Percentiles rank a stretch among this genome's conserved stretches.
phyloP scores from a whole-genome alignment of 1,140 invertebrate species.

The Drosophila rhopaloa region DNA sequence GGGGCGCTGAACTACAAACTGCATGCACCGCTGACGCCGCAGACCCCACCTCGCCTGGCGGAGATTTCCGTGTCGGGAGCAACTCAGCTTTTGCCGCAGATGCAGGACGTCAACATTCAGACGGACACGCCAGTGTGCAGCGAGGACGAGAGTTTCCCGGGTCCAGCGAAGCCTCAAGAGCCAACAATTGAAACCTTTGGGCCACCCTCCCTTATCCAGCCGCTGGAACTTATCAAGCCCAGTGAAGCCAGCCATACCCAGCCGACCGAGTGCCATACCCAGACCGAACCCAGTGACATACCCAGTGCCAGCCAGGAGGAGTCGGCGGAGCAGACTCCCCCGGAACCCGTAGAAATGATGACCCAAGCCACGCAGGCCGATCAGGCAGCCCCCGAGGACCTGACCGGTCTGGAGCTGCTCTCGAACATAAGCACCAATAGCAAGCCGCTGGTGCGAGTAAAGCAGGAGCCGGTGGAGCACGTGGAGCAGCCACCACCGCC shows the following conservation, averaged over 20 bases:
- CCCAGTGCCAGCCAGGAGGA: constrained; percentile 64
- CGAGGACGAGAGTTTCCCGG: constrained; percentile 76
- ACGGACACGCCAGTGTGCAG: constrained; percentile 88
- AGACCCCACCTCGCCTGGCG: constrained; percentile 55
- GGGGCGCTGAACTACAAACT: constrained; percentile 71
- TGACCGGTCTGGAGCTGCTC: constrained; percentile 92
- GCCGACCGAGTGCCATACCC: constrained; percentile 77
- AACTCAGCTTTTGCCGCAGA: constrained; percentile 84
- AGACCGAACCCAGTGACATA: constrained; percentile 64
- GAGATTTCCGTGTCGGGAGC: constrained; percentile 23
- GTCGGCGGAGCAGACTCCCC: constrained; percentile 27
- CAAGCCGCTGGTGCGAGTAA: constrained; percentile 67
- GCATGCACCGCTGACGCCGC: constrained; percentile 64
- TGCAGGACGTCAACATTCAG: constrained; percentile 92
- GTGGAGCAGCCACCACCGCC: constrained; percentile 54
- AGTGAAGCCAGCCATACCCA: constrained; percentile 65
- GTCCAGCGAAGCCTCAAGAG: constrained; percentile 33
- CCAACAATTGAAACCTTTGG: constrained; percentile 21
- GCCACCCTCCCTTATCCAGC: constrained; percentile 30
- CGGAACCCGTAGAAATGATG: constrained; percentile 18
- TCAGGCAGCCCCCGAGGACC: constrained; percentile 86
- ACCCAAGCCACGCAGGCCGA: constrained; percentile 20
- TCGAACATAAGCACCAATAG: constrained; percentile 90
- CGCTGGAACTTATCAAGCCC: constrained; percentile 75
- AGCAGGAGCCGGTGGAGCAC: constrained; percentile 78